phyloP scores from a whole-genome alignment of 2,797 vertebrate species.

The Catostomus latipinnis region DNA sequence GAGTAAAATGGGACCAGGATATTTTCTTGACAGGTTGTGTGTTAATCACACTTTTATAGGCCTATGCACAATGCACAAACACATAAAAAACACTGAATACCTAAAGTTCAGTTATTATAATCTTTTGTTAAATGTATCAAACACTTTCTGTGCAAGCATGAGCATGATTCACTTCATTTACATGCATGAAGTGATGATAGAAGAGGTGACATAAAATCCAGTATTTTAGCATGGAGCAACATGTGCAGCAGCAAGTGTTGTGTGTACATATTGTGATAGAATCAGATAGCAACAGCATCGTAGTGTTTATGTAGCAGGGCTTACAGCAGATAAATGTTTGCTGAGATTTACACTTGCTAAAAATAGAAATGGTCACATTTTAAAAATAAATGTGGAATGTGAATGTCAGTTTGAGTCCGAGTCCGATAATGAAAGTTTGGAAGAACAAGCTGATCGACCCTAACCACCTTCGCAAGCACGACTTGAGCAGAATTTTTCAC shows the following conservation, averaged over 20 bases:
- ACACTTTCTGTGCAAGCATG: neutral
- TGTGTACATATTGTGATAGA: constrained; percentile 25
- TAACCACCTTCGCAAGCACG: too few relatives aligned
- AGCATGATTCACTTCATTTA: neutral
- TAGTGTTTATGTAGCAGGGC: constrained; percentile 1
- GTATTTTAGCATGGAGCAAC: constrained; percentile 19
- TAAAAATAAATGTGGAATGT: too few relatives aligned
- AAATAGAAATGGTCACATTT: neutral
- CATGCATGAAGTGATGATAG: neutral
- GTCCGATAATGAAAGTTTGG: too few relatives aligned
- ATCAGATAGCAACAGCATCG: neutral
- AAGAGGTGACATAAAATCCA: neutral
- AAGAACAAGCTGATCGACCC: too few relatives aligned
- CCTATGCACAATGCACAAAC: neutral
- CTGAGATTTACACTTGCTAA: constrained; percentile 15
- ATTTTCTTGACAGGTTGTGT: too few relatives aligned
- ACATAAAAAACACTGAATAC: neutral
- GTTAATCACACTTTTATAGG: neutral
- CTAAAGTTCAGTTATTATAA: neutral
- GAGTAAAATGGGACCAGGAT: too few relatives aligned
- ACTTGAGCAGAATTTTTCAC: too few relatives aligned
- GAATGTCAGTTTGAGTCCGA: too few relatives aligned
- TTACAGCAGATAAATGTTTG: constrained; percentile 19
- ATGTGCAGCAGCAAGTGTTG: constrained; percentile 6
- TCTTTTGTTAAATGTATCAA: neutral